A percentile compares a stretch with the other conserved stretches of the same genome.
Evolutionary conservation across 2,797 vertebrate species (phyloP).

Genomic region (Arctocebus calabarensis): DNA sequence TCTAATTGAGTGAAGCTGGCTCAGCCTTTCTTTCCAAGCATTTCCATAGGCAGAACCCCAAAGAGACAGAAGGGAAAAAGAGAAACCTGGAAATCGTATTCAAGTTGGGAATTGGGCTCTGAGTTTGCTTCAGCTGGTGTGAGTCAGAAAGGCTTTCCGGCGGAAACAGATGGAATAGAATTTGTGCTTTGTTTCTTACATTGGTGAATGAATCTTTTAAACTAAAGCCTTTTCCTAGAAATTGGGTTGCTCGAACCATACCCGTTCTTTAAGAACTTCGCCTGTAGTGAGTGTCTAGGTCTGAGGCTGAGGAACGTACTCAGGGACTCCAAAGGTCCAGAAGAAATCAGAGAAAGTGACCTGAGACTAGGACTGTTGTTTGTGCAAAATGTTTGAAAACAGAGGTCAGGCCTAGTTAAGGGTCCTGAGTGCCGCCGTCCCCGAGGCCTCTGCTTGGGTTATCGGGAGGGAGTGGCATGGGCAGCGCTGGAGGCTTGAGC

Average conservation of each 20-base stretch:
- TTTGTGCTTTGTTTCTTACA: not conserved
- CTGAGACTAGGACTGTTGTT: not conserved
- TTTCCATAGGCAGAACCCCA: conserved; percentile 9
- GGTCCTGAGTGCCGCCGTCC: rapidly evolving
- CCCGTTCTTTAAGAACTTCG: not conserved
- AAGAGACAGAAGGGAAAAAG: conserved; percentile 25
- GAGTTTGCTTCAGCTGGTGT: not conserved
- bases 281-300: not conserved
- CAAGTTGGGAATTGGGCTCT: not conserved
- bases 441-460: not conserved
- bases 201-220: conserved; percentile 53
- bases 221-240: conserved; percentile 63
- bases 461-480: not conserved
- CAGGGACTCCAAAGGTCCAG: not conserved
- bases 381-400: not conserved
- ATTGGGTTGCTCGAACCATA: not conserved
- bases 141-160: not conserved
- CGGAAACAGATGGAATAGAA: not conserved
- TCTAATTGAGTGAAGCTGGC: not conserved
- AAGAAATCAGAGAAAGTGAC: conserved; percentile 26
- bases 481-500: not conserved
- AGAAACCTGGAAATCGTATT: not conserved
- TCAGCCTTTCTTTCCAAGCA: conserved; percentile 6
- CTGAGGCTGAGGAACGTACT: not conserved
- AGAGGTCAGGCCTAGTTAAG: not conserved